Percentiles rank a stretch among this genome's conserved stretches.
These are phyloP conservation scores for Trichogramma evanescens DNA, from an alignment of 2,888 invertebrate genomes.

Conservation along the genomic window DNA sequence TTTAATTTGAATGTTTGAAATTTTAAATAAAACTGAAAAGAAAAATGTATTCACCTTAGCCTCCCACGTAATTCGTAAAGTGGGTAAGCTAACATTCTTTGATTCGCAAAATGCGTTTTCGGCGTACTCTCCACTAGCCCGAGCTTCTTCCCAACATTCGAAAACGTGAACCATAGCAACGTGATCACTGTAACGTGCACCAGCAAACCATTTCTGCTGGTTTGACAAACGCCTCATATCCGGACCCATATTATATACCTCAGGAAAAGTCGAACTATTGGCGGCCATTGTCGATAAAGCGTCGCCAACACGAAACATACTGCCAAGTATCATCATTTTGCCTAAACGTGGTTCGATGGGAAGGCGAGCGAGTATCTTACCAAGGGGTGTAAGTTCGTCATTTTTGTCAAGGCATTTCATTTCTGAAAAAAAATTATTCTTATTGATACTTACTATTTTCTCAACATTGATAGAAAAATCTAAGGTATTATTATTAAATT, in stretches of 20 bases:
- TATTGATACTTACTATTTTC: not conserved
- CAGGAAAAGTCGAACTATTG: constrained; percentile 89
- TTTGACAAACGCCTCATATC: constrained; percentile 68
- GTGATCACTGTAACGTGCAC: constrained; percentile 86
- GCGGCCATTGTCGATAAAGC: constrained; percentile 91
- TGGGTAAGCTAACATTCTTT: constrained; percentile 82
- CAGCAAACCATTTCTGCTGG: constrained; percentile 81
- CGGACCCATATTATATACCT: constrained; percentile 81
- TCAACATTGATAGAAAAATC: not conserved
- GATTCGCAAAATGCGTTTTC: constrained; percentile 84
- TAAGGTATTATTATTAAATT: not conserved
- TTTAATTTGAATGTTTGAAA: not conserved
- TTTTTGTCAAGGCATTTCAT: constrained; percentile 84
- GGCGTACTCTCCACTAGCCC: constrained; percentile 63
- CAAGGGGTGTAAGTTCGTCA: constrained; percentile 88
- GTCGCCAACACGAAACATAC: constrained; percentile 84
- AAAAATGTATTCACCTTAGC: constrained; percentile 58
- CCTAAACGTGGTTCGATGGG: constrained; percentile 95
- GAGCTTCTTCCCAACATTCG: constrained; percentile 72
- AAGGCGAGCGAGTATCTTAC: constrained; percentile 84
- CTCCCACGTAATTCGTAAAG: constrained; percentile 84
- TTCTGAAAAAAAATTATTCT: constrained; percentile 50
- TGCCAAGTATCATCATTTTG: constrained; percentile 94
- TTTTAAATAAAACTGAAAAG: not conserved
- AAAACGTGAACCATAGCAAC: constrained; percentile 90